Conservation (phyloP, 2,888 invertebrate genomes). For the Tolmerus cingulatus region DNA sequence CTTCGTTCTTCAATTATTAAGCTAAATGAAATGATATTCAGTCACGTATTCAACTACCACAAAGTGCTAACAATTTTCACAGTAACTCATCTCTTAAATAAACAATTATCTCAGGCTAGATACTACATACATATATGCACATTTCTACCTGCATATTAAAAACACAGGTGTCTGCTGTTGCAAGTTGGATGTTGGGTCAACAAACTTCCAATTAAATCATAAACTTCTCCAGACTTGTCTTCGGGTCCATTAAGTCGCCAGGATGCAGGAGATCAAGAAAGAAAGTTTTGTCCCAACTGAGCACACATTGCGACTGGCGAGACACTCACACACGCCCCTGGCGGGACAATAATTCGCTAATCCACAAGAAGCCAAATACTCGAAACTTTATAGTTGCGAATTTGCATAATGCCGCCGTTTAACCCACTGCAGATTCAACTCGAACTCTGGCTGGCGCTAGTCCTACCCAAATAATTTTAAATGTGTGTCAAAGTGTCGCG, state of each 20-base stretch:
- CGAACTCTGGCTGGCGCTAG: background rate
- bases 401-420: conserved; percentile 15
- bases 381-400: background rate
- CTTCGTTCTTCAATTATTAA: too few relatives aligned
- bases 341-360: background rate
- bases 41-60: too few relatives aligned
- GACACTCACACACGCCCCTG: background rate
- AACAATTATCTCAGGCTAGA: background rate
- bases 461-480: background rate
- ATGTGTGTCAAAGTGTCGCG: conserved; percentile 18
- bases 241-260: background rate
- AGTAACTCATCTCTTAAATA: background rate
- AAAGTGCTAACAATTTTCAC: background rate
- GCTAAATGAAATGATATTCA: too few relatives aligned
- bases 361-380: conserved; percentile 19
- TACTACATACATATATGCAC: background rate
- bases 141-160: background rate
- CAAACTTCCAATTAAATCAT: background rate
- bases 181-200: background rate
- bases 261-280: background rate
- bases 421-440: background rate
- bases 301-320: background rate
- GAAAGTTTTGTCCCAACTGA: background rate
- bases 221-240: background rate
- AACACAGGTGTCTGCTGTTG: background rate